phyloP scores from a whole-genome alignment of 2,797 vertebrate genomes.

The Hydrocynus forskahlii region DNA sequence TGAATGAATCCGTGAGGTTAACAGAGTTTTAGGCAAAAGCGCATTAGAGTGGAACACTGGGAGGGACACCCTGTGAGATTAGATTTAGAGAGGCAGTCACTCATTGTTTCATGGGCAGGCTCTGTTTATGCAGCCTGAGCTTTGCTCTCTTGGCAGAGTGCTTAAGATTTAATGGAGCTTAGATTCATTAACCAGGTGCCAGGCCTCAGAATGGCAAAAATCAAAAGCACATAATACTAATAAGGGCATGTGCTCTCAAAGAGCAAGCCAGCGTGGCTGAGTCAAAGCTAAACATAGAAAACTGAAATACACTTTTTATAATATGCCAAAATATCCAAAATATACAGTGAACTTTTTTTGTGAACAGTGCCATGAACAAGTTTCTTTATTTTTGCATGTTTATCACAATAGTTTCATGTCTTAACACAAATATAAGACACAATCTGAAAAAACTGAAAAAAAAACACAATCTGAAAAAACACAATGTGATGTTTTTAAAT shows the following conservation, averaged over 20 bases:
- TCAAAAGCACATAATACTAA: conserved; percentile 33
- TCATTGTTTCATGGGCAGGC: conserved; percentile 9
- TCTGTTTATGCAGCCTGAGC: conserved; percentile 25
- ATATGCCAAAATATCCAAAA: no score
- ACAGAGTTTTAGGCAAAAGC: background rate
- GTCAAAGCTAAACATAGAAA: background rate
- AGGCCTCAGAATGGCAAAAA: background rate
- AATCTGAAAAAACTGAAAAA: background rate
- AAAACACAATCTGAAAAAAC: background rate
- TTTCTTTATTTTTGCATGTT: no score
- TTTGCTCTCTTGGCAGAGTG: conserved; percentile 25
- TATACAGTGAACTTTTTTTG: no score
- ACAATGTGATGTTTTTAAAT: background rate
- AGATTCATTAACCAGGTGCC: conserved; percentile 42
- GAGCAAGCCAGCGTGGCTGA: background rate
- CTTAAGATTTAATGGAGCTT: conserved; percentile 30
- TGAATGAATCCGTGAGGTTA: background rate
- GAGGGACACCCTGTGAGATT: conserved; percentile 29
- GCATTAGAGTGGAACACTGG: conserved; percentile 10
- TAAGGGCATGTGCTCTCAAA: background rate
- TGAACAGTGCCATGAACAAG: no score
- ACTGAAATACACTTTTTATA: background rate
- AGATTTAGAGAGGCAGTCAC: conserved; percentile 31
- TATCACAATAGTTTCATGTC: no score
- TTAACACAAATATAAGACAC: no score